phyloP scores from a whole-genome alignment of 2,797 vertebrate genomes.

The Enteromius unitaeniatus region DNA sequence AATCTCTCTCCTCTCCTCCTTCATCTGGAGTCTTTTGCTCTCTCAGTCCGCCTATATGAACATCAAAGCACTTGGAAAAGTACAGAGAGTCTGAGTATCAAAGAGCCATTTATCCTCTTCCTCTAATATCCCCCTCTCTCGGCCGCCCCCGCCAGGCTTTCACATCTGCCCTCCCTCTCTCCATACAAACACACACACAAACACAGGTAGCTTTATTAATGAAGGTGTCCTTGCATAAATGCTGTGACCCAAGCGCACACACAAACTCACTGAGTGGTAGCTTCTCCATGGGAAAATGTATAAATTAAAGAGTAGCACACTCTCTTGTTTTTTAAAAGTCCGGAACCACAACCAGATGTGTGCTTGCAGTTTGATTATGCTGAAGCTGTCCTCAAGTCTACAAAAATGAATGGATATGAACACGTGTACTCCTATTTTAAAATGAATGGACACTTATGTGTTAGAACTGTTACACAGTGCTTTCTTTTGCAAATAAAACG shows the following conservation, averaged over 20 bases:
- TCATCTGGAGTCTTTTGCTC: constrained; percentile 47
- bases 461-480: neutral
- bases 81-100: constrained; percentile 64
- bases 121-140: constrained; percentile 3
- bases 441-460: neutral
- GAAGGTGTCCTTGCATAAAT: constrained; percentile 1
- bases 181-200: constrained; percentile 25
- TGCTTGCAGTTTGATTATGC: constrained; percentile 29
- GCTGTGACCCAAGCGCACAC: constrained; percentile 23
- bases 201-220: constrained; percentile 36
- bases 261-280: constrained; percentile 56
- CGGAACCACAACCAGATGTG: constrained; percentile 78
- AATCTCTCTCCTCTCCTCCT: constrained; percentile 59
- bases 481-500: too few relatives aligned
- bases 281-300: constrained; percentile 71
- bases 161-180: neutral
- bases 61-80: constrained; percentile 68
- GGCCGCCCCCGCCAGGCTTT: constrained; percentile 3
- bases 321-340: constrained; percentile 71
- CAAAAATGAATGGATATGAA: neutral
- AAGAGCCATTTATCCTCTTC: constrained; percentile 54
- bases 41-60: constrained; percentile 63
- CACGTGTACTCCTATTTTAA: neutral
- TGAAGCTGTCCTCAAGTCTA: neutral
- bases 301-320: constrained; percentile 76